phyloP scores from a whole-genome alignment of 2,888 invertebrate species.

The Malthinus seriepunctatus region DNA sequence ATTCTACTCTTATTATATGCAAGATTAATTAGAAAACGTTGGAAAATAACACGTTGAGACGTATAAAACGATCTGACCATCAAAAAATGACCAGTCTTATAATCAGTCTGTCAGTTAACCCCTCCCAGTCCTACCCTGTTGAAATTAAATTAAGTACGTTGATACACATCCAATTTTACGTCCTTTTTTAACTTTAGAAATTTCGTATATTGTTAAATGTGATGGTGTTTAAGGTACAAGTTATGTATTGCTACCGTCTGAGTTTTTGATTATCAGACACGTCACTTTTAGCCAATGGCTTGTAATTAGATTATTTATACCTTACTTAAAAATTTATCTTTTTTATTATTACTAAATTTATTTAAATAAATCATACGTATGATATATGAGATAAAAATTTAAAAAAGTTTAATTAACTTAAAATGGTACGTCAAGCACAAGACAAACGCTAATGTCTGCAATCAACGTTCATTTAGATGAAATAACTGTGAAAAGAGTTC shows the following conservation, averaged over 20 bases:
- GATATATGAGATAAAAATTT: not conserved
- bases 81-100: constrained; percentile 45
- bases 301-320: constrained; percentile 52
- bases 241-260: constrained; percentile 49
- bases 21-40: constrained; percentile 42
- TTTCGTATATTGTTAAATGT: no score
- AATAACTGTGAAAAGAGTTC: not conserved
- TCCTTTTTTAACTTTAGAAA: not conserved
- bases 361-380: constrained; percentile 8
- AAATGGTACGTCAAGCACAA: no score
- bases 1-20: constrained; percentile 23
- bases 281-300: constrained; percentile 48
- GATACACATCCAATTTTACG: constrained; percentile 38
- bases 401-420: constrained; percentile 1
- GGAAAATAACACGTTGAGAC: constrained; percentile 43
- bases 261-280: constrained; percentile 45
- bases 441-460: not conserved
- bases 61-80: constrained; percentile 41
- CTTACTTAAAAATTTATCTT: constrained; percentile 34
- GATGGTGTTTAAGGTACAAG: constrained; percentile 36
- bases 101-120: constrained; percentile 55
- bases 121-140: constrained; percentile 55
- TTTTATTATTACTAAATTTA: constrained; percentile 19
- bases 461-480: not conserved
- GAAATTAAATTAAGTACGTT: constrained; percentile 55